Base-by-base conservation (phyloP, 1,140 invertebrate species). In the Tetraneura akinire region DNA sequence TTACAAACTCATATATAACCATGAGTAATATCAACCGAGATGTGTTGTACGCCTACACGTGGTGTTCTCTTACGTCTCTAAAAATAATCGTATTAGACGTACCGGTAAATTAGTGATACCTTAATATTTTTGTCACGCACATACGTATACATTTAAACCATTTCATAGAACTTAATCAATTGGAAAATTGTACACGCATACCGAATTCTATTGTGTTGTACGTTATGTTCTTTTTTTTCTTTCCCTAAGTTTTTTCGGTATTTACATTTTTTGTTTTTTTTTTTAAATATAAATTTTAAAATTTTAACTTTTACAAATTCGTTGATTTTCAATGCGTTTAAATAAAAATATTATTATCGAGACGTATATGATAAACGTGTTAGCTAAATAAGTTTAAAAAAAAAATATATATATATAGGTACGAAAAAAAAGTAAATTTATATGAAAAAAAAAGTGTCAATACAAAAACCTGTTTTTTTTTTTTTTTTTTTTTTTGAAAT, bases 21-120 rank as follows among this genome's bases (percentile, higher is more conserved):
- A 45, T 21, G 66, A 21, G 42, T 68, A 23, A 68, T 21, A 45
- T 16, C 66, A 37, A 45, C 37, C 21, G 10, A 32, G 32, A 42
- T 10, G 71, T 14, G 32, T 21, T 10, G 71, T 14, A 5, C 73
- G n/a, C 73, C 73, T 60, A 76, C 73, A 26, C 73, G 32, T 8
- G 47, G 73, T 80, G 51, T 80, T 29, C 62, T 62, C 47, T 80
- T 66, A 70, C 80, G 18, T 70, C 53, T 78, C 66, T 80, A 80
- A 70, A 68, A 68, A 66, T 80, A 70, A 70, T 80, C 66, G 21
- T 45, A 37, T 68, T 51, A 14, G 57, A 62, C 32, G 60, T 23
- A 80, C 47, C 78, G 32, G 66, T 68, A 47, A 68, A 68, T 68
- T 23, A 68, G 42, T 47, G 47, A 70, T 70, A 68, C 80, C 60